A percentile compares a stretch with the other conserved stretches of the same genome.
Conservation (phyloP, 2,888 invertebrate species). For the Apotomis capreana region DNA sequence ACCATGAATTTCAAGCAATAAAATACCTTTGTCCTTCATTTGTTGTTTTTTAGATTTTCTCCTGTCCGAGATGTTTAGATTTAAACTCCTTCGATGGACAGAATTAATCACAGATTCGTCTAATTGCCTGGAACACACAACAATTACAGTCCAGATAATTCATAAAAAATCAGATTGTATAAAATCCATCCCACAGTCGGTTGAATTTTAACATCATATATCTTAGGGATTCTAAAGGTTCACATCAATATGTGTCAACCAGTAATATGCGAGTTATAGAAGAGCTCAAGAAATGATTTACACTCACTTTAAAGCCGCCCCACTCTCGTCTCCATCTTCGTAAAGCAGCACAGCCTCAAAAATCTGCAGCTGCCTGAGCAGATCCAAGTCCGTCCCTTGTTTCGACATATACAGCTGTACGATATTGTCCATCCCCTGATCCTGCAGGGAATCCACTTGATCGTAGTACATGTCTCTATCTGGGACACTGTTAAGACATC, state of each 20-base stretch:
- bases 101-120: conserved; percentile 89
- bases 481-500: conserved; percentile 95
- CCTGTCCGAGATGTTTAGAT: conserved; percentile 84
- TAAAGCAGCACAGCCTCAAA: conserved; percentile 96
- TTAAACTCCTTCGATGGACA: conserved; percentile 82
- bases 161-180: too few relatives aligned
- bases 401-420: conserved; percentile 95
- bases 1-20: neutral
- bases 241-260: too few relatives aligned
- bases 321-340: conserved; percentile 88
- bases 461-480: conserved; percentile 99
- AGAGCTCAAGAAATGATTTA: neutral
- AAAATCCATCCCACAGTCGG: too few relatives aligned
- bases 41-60: conserved; percentile 87
- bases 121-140: conserved; percentile 76
- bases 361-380: conserved; percentile 96
- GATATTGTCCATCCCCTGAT: conserved; percentile 94
- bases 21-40: conserved; percentile 88
- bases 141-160: neutral
- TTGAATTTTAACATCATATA: too few relatives aligned
- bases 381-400: conserved; percentile 95
- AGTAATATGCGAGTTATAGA: neutral
- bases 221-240: too few relatives aligned
- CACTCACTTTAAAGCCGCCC: conserved; percentile 84
- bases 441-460: conserved; percentile 97